These are phyloP conservation scores for Erebia epiphron DNA, from an alignment of 2,888 invertebrate genomes.

Conservation along the genomic window DNA sequence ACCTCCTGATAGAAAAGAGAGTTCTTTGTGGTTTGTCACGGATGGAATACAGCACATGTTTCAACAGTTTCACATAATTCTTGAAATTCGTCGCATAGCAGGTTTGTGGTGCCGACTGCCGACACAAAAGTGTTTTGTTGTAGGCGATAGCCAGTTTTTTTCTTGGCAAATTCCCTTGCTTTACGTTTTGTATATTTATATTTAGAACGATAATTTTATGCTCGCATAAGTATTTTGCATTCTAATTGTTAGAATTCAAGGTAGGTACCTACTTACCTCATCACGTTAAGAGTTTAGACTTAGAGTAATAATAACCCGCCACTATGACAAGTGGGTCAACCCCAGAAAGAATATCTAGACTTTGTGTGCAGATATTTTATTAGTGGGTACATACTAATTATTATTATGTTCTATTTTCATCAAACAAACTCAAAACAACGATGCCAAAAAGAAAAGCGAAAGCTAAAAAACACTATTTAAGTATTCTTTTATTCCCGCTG, in stretches of 20 bases:
- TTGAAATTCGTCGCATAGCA: constrained; percentile 24
- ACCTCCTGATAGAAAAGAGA: background rate
- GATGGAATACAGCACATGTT: constrained; percentile 24
- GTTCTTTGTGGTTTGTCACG: background rate
- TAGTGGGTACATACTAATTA: background rate
- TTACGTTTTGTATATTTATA: constrained; percentile 42
- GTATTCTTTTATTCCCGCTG: too few relatives aligned
- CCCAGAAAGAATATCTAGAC: constrained; percentile 22
- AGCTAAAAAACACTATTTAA: too few relatives aligned
- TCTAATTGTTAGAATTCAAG: constrained; percentile 40
- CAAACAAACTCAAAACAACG: background rate
- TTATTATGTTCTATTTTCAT: constrained; percentile 2
- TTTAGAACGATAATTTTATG: constrained; percentile 37
- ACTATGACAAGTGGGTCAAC: constrained; percentile 59
- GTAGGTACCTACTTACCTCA: constrained; percentile 13
- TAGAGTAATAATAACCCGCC: too few relatives aligned
- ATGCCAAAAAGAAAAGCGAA: background rate
- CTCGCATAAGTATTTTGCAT: constrained; percentile 42
- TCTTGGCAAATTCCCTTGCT: constrained; percentile 48
- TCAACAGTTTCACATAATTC: constrained; percentile 26
- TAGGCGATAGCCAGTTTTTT: constrained; percentile 44
- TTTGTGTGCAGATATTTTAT: background rate
- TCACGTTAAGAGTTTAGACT: background rate
- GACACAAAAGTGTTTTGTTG: constrained; percentile 30
- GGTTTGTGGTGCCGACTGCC: constrained; percentile 21